Conservation (phyloP, 2,113 vertebrate species). For the Steatornis caripensis region DNA sequence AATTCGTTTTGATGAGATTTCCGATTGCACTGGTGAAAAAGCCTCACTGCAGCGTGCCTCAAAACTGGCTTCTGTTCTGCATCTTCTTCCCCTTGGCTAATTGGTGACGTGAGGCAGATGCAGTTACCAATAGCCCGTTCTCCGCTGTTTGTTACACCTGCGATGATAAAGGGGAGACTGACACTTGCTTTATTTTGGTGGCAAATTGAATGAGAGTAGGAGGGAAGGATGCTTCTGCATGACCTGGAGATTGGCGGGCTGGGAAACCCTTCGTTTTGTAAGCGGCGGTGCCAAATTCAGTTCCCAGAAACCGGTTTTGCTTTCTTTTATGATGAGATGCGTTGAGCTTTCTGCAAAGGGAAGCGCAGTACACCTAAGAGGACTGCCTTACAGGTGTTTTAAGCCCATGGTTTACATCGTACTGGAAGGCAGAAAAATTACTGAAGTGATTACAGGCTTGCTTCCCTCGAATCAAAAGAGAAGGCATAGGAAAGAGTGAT, state of each 20-base stretch:
- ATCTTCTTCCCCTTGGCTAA: slow-evolving; percentile 24
- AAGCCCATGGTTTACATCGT: not conserved
- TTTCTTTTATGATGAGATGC: not conserved
- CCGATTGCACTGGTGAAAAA: slow-evolving; percentile 50
- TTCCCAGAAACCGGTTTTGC: not conserved
- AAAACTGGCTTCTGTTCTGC: not conserved
- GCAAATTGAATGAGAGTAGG: not conserved
- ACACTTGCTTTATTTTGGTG: slow-evolving; percentile 31
- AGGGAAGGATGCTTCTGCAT: not conserved
- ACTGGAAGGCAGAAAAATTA: not conserved
- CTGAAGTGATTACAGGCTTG: not conserved
- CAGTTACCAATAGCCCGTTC: slow-evolving; percentile 30
- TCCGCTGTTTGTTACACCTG: not conserved
- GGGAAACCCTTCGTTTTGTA: not conserved
- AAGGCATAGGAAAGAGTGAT: not conserved
- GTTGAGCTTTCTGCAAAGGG: not conserved
- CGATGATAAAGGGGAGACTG: slow-evolving; percentile 31
- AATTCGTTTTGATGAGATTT: slow-evolving; percentile 22
- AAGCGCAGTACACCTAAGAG: not conserved
- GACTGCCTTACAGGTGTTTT: not conserved
- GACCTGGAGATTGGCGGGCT: not conserved
- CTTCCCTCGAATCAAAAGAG: not conserved
- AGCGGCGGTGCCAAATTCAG: not conserved
- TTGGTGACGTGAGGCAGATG: slow-evolving; percentile 26
- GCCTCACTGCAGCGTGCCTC: slow-evolving; percentile 15